These are phyloP conservation scores for Sarotherodon lohbergeri DNA, from an alignment of 2,113 vertebrate genomes.

Conservation along the genomic window DNA sequence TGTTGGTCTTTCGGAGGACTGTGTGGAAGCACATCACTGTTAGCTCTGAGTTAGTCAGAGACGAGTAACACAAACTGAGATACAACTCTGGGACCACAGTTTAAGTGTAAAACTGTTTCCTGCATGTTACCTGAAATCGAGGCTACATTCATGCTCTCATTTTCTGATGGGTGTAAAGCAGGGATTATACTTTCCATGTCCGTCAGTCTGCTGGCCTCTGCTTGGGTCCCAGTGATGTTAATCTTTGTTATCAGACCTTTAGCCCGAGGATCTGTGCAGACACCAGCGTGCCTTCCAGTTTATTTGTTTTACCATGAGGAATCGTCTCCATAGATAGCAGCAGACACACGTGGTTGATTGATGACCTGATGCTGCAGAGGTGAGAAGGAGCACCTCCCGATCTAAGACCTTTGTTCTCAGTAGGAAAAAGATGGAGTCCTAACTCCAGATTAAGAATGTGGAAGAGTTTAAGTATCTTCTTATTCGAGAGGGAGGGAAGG, in stretches of 20 bases:
- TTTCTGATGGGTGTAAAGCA: fast-evolving
- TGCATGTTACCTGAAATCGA: background rate
- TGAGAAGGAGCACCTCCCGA: background rate
- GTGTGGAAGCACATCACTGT: background rate
- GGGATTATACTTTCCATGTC: background rate
- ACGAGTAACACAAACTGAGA: background rate
- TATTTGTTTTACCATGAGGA: background rate
- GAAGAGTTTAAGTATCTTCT: background rate
- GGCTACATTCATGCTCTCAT: background rate
- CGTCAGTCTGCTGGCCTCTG: background rate
- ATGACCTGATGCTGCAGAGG: background rate
- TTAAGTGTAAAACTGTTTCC: background rate
- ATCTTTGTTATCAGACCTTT: background rate
- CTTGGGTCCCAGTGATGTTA: background rate
- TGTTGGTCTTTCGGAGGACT: background rate
- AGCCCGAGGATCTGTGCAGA: background rate
- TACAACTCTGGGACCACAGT: background rate
- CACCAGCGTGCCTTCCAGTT: background rate
- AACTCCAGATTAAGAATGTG: background rate
- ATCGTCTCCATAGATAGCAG: background rate
- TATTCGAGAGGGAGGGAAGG: background rate
- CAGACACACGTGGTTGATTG: background rate
- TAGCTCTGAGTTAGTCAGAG: background rate
- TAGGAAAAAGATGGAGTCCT: background rate
- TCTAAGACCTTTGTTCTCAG: background rate